Percentiles rank a stretch among this genome's conserved stretches.
These are phyloP conservation scores for Sarcophaga peregrina DNA, from an alignment of 1,140 invertebrate species.

Conservation along the genomic window DNA sequence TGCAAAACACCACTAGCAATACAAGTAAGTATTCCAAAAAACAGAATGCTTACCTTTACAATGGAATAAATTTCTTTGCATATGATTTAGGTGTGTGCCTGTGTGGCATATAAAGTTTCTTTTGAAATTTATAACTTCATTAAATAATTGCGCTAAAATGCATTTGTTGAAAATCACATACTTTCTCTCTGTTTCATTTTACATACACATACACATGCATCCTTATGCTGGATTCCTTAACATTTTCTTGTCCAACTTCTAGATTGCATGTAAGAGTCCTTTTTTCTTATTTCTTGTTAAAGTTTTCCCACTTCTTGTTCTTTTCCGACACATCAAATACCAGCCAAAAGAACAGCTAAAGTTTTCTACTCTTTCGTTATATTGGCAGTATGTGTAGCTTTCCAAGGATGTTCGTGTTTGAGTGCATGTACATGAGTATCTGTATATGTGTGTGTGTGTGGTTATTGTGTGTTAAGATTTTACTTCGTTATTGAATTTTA, in stretches of 20 bases:
- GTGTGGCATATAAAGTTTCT: not conserved
- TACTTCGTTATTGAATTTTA: slow-evolving; percentile 22
- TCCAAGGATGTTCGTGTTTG: not conserved
- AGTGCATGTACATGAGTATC: not conserved
- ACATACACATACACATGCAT: not conserved
- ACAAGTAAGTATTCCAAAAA: not conserved
- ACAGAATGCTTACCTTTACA: not conserved
- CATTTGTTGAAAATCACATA: slow-evolving; percentile 30
- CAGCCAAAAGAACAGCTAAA: slow-evolving; percentile 17
- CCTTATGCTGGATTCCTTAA: slow-evolving; percentile 8
- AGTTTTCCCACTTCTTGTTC: not conserved
- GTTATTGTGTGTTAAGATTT: not conserved
- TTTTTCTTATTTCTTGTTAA: not conserved
- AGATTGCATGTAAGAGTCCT: not conserved
- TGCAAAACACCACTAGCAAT: not conserved
- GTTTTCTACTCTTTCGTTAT: not conserved
- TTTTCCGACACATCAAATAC: slow-evolving; percentile 4
- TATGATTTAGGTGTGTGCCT: not conserved
- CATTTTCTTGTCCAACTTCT: not conserved
- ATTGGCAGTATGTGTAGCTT: too few species aligned
- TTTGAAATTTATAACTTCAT: slow-evolving; percentile 39
- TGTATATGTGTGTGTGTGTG: not conserved
- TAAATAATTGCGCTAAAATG: slow-evolving; percentile 40
- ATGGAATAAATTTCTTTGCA: not conserved
- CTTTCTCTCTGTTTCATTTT: not conserved